phyloP scores from a whole-genome alignment of 2,113 vertebrate genomes.

The Crotalus helleri region DNA sequence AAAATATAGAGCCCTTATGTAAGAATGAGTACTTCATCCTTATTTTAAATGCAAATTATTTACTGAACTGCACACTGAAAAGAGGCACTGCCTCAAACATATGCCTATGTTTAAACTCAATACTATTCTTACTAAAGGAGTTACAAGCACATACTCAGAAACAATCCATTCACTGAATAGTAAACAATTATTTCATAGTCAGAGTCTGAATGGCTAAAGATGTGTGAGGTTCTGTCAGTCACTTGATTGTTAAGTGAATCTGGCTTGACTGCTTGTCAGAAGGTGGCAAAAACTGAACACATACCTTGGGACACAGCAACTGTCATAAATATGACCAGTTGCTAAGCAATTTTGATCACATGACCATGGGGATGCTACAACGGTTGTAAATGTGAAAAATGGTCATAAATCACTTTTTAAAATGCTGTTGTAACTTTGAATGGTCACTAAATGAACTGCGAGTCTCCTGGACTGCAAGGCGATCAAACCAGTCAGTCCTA shows the following conservation, averaged over 20 bases:
- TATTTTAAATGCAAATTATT: not conserved
- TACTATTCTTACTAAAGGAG: not conserved
- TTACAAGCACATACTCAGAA: not conserved
- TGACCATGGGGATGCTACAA: not conserved
- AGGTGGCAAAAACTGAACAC: not conserved
- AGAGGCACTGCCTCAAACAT: not conserved
- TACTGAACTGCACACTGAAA: not conserved
- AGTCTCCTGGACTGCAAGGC: no score
- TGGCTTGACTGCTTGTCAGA: not conserved
- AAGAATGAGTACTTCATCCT: not conserved
- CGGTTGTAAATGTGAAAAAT: not conserved
- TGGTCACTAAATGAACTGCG: not conserved
- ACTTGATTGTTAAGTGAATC: not conserved
- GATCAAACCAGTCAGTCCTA: no score
- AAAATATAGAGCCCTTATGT: not conserved
- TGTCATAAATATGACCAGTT: not conserved
- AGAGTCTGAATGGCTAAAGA: not conserved
- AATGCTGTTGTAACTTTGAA: not conserved
- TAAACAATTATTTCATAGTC: not conserved
- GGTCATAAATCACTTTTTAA: not conserved
- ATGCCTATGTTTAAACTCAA: not conserved
- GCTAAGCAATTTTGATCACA: not conserved
- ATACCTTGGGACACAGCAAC: not conserved
- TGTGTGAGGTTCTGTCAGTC: not conserved
- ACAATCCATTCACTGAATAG: not conserved